Base-by-base conservation (phyloP, 2,797 vertebrate genomes). In the Neosilurus mollespiculum region DNA sequence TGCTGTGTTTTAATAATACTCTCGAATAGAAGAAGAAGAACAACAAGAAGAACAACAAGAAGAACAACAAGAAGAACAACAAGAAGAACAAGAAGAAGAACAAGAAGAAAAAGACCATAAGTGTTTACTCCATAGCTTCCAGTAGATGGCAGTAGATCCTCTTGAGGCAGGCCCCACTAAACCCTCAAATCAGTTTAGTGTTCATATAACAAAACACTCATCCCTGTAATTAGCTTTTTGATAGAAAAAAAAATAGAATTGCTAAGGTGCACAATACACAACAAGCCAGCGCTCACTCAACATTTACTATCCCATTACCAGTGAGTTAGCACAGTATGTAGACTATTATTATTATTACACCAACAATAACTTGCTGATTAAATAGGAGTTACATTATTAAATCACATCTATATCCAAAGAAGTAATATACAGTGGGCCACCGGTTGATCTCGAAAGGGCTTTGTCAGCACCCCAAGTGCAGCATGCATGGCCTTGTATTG, bases 81-180 rank as follows among this genome's bases (percentile, higher is more conserved):
- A 62, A 62, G 9, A 26, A 43, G 11, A 43, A 22, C 6, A 30
- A 30, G 1, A 30, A 30, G 30, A 30, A 30, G 18, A 58, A 11
- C 56, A 59, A 59, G 1, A 5, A 8, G 43, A 43, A 56, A 56
- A n/a, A 62, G 10, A 10, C 66, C 66, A 56, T 11, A 56, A 12
- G 58, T 30, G 71, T 30, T 54, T 16, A 37, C 30, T 3, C 30
- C 73, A 61, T 61, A 66, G n/a, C 20, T 53, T 54, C 77, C 77
- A 79, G 49, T 65, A 79, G 77, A 79, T 79, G 77, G 77, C 77
- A 79, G 77, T 65, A 79, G 61, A 79, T 65, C n/a, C 16, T 79
- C 61, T 65, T 79, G 20, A 43, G 75, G 58, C 75, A 61, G 22
- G 34, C 6, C 30, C 20, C 9, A 4, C 15, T 58, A 18, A 64